phyloP scores from a whole-genome alignment of 2,888 invertebrate genomes.

The Lithophane ornitopus region DNA sequence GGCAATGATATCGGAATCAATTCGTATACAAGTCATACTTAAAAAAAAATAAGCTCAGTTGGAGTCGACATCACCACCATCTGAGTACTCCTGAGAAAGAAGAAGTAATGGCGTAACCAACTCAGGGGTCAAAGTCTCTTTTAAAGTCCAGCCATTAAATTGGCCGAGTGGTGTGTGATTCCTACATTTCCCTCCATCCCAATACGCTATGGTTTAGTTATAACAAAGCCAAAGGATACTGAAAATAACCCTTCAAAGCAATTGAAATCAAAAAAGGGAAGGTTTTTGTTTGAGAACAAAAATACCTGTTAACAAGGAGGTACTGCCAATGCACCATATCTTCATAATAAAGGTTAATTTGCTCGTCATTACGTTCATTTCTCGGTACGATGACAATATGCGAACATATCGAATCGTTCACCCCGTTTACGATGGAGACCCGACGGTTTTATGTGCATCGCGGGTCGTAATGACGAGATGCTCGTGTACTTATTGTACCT shows the following conservation, averaged over 20 bases:
- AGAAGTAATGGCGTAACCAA: neutral
- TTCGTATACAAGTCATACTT: neutral
- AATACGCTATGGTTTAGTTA: neutral
- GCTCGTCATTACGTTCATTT: slow-evolving; percentile 78
- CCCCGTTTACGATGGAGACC: slow-evolving; percentile 80
- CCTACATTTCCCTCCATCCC: neutral
- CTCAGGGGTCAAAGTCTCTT: neutral
- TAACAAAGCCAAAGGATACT: neutral
- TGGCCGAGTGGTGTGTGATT: neutral
- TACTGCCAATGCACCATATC: slow-evolving; percentile 53
- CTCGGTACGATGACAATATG: slow-evolving; percentile 80
- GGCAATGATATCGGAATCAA: neutral
- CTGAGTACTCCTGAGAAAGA: neutral
- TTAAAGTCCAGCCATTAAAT: neutral
- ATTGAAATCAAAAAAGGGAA: neutral
- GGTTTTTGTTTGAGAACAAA: slow-evolving; percentile 8
- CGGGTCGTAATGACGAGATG: slow-evolving; percentile 75
- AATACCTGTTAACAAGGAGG: slow-evolving; percentile 50
- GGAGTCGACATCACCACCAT: no score
- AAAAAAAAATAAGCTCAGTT: neutral
- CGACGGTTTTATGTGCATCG: slow-evolving; percentile 77
- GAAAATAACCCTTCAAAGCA: neutral
- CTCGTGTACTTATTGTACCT: slow-evolving; percentile 63
- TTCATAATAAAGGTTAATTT: slow-evolving; percentile 83
- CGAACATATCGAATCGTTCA: slow-evolving; percentile 84